phyloP scores from a whole-genome alignment of 2,113 vertebrate species.

The Anthoscopus minutus region DNA sequence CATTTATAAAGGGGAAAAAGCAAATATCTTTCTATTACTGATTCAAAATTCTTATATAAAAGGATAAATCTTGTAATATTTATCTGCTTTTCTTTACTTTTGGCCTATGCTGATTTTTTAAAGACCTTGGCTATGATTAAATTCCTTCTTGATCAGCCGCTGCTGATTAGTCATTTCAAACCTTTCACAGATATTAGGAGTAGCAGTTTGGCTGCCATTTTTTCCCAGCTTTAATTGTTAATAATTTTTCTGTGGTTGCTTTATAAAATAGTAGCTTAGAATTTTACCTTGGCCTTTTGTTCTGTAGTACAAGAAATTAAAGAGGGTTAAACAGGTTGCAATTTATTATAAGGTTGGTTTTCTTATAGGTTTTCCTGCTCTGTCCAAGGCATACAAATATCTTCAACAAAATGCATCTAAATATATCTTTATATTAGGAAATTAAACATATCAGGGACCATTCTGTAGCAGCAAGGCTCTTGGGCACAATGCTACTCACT shows the following conservation, averaged over 20 bases:
- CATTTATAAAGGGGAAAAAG: slow-evolving; percentile 47
- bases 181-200: background rate
- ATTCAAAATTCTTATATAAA: slow-evolving; percentile 32
- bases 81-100: slow-evolving; percentile 38
- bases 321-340: background rate
- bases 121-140: background rate
- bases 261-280: background rate
- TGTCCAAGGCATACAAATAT: background rate
- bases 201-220: background rate
- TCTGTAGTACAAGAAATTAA: background rate
- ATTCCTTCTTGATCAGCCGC: slow-evolving; percentile 11
- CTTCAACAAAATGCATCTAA: background rate
- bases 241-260: background rate
- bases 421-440: background rate
- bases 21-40: slow-evolving; percentile 51
- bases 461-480: background rate
- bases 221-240: background rate
- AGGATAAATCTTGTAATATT: slow-evolving; percentile 24
- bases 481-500: background rate
- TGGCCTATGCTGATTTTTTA: background rate
- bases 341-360: background rate
- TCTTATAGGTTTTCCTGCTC: background rate
- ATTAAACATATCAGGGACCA: background rate
- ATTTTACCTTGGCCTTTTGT: background rate
- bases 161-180: background rate